Evolutionary conservation across 1,140 invertebrate species (phyloP).

Genomic region (Harpegnathos saltator): DNA sequence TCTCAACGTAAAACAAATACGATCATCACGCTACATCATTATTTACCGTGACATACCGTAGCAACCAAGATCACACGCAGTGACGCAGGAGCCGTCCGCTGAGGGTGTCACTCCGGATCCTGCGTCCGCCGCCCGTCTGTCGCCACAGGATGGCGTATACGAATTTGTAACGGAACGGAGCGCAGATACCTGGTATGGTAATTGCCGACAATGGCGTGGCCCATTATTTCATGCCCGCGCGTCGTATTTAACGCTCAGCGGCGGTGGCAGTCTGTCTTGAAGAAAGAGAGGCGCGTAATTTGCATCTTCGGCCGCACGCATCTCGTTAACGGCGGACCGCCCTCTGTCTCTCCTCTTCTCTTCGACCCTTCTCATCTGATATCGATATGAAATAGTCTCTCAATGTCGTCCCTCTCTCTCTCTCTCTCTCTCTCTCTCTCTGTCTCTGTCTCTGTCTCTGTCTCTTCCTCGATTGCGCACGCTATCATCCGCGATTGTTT

Average conservation of each 20-base stretch:
- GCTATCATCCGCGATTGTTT: constrained; percentile 14
- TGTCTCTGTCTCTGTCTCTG: too few relatives aligned
- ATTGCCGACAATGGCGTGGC: constrained; percentile 53
- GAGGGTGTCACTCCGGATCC: too few relatives aligned
- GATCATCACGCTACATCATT: too few relatives aligned
- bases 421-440: too few relatives aligned
- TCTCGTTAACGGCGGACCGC: constrained; percentile 34
- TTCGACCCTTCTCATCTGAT: constrained; percentile 18
- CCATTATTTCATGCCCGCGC: constrained; percentile 50
- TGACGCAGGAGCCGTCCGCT: too few relatives aligned
- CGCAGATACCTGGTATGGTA: constrained; percentile 49
- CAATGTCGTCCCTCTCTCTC: constrained; percentile 20
- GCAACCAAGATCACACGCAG: too few relatives aligned
- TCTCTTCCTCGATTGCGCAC: too few relatives aligned
- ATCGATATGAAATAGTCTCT: constrained; percentile 39
- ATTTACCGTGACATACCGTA: too few relatives aligned
- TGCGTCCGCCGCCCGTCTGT: too few relatives aligned
- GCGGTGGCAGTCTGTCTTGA: constrained; percentile 21
- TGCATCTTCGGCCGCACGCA: constrained; percentile 31
- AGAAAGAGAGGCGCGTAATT: constrained; percentile 49
- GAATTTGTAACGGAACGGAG: constrained; percentile 49
- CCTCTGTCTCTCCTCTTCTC: too few relatives aligned
- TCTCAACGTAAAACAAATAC: too few relatives aligned
- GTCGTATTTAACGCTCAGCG: constrained; percentile 54
- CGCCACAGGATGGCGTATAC: constrained; percentile 10